Conservation (phyloP, 1,140 invertebrate genomes). For the Tribolium madens region DNA sequence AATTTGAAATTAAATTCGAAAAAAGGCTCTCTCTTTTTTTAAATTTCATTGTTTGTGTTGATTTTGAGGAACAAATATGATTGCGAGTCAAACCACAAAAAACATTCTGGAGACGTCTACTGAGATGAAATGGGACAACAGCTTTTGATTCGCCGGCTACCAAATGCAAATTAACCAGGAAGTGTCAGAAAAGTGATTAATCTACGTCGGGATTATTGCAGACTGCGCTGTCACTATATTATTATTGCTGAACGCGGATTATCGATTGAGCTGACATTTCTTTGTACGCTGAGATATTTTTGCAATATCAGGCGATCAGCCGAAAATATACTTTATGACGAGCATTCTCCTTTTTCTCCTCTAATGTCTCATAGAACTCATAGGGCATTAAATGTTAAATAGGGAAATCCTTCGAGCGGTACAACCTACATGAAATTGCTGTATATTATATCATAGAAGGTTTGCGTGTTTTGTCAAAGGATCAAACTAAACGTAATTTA, state of each 20-base stretch:
- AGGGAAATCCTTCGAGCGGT: background rate
- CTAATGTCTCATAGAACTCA: conserved; percentile 8
- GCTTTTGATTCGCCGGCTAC: conserved; percentile 45
- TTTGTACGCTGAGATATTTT: conserved; percentile 12
- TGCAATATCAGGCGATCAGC: conserved; percentile 1
- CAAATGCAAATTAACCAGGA: conserved; percentile 48
- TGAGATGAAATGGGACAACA: conserved; percentile 45
- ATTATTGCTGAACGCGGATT: conserved; percentile 55
- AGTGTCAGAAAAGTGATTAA: conserved; percentile 50
- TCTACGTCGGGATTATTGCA: conserved; percentile 54
- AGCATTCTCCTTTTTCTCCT: background rate
- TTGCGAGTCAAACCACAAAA: conserved; percentile 11
- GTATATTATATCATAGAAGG: conserved; percentile 4
- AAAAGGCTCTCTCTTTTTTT: conserved; percentile 5
- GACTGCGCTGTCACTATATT: conserved; percentile 54
- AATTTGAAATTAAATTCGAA: conserved; percentile 26
- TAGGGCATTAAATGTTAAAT: background rate
- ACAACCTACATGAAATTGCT: background rate
- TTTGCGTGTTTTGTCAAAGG: conserved; percentile 20
- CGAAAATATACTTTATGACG: conserved; percentile 15
- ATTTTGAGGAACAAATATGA: conserved; percentile 25
- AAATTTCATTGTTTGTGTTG: background rate
- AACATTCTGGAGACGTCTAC: conserved; percentile 23
- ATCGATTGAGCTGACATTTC: conserved; percentile 47
- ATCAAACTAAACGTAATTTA: conserved; percentile 10